Evolutionary conservation across 1,140 invertebrate genomes (phyloP).

Genomic region (Lepidurus apus): DNA sequence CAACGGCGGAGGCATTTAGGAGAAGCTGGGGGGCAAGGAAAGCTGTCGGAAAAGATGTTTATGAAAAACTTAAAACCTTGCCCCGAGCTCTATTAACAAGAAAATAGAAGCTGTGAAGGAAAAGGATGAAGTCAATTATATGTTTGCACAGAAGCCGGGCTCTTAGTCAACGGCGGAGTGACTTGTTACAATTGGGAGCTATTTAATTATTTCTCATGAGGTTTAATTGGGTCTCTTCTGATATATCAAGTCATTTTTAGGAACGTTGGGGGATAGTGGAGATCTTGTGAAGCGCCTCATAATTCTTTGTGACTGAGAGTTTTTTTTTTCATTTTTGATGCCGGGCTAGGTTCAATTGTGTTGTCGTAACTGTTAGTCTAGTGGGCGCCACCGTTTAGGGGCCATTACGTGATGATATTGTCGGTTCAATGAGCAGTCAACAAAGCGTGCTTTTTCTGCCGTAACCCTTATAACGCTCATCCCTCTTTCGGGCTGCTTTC

Average conservation of each 20-base stretch:
- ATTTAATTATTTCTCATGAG: constrained; percentile 1
- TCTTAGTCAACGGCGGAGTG: too few relatives aligned
- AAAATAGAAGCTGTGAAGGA: neutral
- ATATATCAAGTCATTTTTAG: neutral
- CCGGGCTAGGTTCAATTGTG: neutral
- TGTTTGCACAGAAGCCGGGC: too few relatives aligned
- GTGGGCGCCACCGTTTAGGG: constrained; percentile 16
- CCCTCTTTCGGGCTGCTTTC: neutral
- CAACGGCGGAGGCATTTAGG: constrained; percentile 16
- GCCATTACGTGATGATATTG: constrained; percentile 21
- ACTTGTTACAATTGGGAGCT: too few relatives aligned
- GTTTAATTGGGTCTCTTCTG: neutral
- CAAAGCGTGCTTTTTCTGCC: constrained; percentile 21
- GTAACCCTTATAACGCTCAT: constrained; percentile 14
- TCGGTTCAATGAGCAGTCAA: constrained; percentile 21
- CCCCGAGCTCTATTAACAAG: neutral
- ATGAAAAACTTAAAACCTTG: too few relatives aligned
- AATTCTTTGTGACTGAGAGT: neutral
- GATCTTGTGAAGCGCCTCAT: neutral
- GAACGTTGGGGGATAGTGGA: neutral
- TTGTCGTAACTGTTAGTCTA: constrained; percentile 22
- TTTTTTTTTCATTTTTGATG: constrained; percentile 1
- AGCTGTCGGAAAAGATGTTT: too few relatives aligned
- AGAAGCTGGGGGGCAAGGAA: neutral
- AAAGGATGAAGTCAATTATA: too few relatives aligned